Evolutionary conservation across 2,797 vertebrate genomes (phyloP).

Genomic region (Sebastes oblongus): DNA sequence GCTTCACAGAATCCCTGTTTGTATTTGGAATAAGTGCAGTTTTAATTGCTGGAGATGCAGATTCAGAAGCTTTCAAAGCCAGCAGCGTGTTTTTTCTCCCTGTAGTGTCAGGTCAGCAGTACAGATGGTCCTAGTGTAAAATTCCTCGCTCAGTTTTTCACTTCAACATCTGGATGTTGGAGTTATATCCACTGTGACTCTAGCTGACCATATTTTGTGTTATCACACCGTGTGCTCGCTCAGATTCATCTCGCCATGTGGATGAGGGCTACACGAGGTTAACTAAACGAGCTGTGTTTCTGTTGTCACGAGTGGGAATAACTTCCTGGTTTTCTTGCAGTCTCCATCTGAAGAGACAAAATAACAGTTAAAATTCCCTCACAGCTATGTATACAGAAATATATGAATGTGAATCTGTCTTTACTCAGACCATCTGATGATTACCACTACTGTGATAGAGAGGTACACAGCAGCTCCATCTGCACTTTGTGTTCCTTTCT

Average conservation of each 20-base stretch:
- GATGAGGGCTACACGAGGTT: conserved; percentile 35
- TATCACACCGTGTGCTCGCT: conserved; percentile 25
- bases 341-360: conserved; percentile 22
- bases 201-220: conserved; percentile 46
- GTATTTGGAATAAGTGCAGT: conserved; percentile 44
- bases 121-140: conserved; percentile 57
- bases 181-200: conserved; percentile 15
- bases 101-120: conserved; percentile 44
- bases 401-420: conserved; percentile 4
- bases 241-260: conserved; percentile 45
- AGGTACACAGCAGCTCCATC: conserved; percentile 19
- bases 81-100: neutral
- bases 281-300: conserved; percentile 34
- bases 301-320: conserved; percentile 15
- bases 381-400: conserved; percentile 12
- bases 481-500: conserved; percentile 15
- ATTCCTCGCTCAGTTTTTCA: conserved; percentile 18
- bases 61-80: conserved; percentile 35
- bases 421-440: conserved; percentile 26
- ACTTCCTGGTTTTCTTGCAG: conserved; percentile 25
- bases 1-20: conserved; percentile 38
- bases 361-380: conserved; percentile 18
- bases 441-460: neutral
- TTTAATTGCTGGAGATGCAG: conserved; percentile 67
- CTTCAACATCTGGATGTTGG: conserved; percentile 67